These are phyloP conservation scores for Choreutis nemorana DNA, from an alignment of 2,888 invertebrate species.

Conservation along the genomic window DNA sequence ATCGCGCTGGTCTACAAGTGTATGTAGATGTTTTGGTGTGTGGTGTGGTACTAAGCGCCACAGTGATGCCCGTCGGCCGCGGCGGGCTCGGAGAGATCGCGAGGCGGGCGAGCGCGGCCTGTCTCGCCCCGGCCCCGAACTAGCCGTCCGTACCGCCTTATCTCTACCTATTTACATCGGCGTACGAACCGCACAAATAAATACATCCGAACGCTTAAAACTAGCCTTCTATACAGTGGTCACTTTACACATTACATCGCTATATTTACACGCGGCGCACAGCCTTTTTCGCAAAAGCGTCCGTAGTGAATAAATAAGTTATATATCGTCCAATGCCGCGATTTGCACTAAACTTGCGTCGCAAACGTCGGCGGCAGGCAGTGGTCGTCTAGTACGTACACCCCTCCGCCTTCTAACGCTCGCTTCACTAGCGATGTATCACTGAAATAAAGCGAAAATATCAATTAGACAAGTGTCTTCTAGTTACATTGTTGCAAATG, in stretches of 20 bases:
- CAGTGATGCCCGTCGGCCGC: constrained; percentile 8
- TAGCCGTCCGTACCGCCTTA: constrained; percentile 42
- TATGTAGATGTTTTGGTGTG: too few relatives aligned
- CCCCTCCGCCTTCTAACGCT: constrained; percentile 70
- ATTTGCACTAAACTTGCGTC: constrained; percentile 75
- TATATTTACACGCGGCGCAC: constrained; percentile 65
- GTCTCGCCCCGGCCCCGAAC: constrained; percentile 18
- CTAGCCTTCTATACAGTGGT: constrained; percentile 62
- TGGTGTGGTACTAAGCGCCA: constrained; percentile 2
- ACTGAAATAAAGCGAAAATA: too few relatives aligned
- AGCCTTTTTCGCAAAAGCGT: constrained; percentile 61
- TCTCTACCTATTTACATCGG: constrained; percentile 56
- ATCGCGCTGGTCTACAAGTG: too few relatives aligned
- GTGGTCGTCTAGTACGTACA: constrained; percentile 81
- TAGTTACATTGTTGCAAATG: too few relatives aligned
- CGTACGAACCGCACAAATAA: constrained; percentile 55
- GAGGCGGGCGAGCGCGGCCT: constrained; percentile 25
- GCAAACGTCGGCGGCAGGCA: constrained; percentile 78
- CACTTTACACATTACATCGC: constrained; percentile 59
- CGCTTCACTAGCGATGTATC: constrained; percentile 76
- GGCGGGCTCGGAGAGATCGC: constrained; percentile 28
- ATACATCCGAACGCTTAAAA: constrained; percentile 59
- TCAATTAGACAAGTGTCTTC: too few relatives aligned
- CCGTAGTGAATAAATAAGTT: constrained; percentile 54
- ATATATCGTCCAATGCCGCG: constrained; percentile 33